Percentiles rank a stretch among this genome's conserved stretches.
phyloP scores from a whole-genome alignment of 1,140 invertebrate genomes.

The Drosophila lacteicornis region DNA sequence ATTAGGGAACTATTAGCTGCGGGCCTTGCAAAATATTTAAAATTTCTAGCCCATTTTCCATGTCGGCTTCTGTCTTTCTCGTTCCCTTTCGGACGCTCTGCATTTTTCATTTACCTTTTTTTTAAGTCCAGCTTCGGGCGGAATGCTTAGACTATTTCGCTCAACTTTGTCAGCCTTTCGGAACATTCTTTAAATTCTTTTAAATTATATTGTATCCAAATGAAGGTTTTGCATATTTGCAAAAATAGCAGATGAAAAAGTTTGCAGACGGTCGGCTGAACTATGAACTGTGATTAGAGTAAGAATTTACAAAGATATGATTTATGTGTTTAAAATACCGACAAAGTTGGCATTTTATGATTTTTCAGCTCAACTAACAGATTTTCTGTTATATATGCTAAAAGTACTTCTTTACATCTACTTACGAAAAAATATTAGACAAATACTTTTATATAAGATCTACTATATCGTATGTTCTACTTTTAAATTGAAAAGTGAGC shows the following conservation, averaged over 20 bases:
- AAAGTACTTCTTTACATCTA: too few relatives aligned
- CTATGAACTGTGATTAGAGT: neutral
- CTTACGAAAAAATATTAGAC: too few relatives aligned
- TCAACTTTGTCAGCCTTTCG: constrained; percentile 20
- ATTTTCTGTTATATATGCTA: too few relatives aligned
- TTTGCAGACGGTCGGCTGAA: neutral
- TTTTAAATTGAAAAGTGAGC: too few relatives aligned
- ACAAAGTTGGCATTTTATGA: too few relatives aligned
- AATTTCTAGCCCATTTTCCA: constrained; percentile 25
- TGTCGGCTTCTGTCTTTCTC: neutral
- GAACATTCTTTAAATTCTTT: constrained; percentile 9
- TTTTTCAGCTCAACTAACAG: too few relatives aligned
- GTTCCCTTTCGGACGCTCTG: neutral
- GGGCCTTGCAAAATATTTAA: constrained; percentile 47
- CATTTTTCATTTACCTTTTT: constrained; percentile 1
- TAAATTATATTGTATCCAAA: neutral
- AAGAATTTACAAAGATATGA: neutral
- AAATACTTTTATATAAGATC: too few relatives aligned
- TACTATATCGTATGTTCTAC: too few relatives aligned
- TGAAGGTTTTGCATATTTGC: constrained; percentile 1
- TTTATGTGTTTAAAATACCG: neutral
- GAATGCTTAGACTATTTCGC: constrained; percentile 33
- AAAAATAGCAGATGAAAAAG: constrained; percentile 9
- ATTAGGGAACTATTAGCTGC: constrained; percentile 74
- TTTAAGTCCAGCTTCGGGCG: neutral